These are phyloP conservation scores for Amniataba percoides DNA, from an alignment of 2,797 vertebrate species.

Conservation along the genomic window DNA sequence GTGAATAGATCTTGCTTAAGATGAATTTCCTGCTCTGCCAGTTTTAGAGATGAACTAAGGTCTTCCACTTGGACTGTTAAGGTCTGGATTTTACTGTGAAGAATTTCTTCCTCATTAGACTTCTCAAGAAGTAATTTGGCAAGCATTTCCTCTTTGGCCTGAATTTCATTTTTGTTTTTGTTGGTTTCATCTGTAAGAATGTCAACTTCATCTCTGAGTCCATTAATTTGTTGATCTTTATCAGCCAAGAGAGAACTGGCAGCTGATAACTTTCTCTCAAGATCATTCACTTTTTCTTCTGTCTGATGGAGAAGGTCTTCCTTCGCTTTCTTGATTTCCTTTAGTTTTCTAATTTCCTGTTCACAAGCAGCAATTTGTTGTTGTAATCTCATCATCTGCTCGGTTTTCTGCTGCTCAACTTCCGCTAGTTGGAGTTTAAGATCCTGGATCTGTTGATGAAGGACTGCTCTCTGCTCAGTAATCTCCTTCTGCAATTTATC, in stretches of 20 bases:
- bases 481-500: conserved; percentile 58
- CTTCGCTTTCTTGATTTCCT: conserved; percentile 59
- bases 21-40: conserved; percentile 69
- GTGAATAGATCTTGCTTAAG: conserved; percentile 56
- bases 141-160: conserved; percentile 68
- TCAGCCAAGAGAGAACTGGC: conserved; percentile 62
- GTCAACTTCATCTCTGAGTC: conserved; percentile 62
- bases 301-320: conserved; percentile 55
- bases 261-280: conserved; percentile 57
- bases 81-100: conserved; percentile 78
- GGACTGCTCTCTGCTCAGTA: conserved; percentile 44
- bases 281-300: conserved; percentile 75
- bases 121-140: conserved; percentile 62
- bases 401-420: conserved; percentile 56
- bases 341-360: conserved; percentile 68
- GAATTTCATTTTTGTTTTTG: conserved; percentile 59
- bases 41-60: conserved; percentile 54
- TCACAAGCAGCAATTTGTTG: conserved; percentile 61
- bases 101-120: conserved; percentile 55
- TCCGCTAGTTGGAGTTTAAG: conserved; percentile 67
- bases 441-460: conserved; percentile 65
- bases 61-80: conserved; percentile 64
- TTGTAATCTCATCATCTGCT: conserved; percentile 61
- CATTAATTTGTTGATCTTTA: conserved; percentile 80
- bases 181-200: conserved; percentile 51